Percentiles rank a stretch among this genome's conserved stretches.
Conservation (phyloP, 2,113 vertebrate genomes). For the Menidia beryllina region DNA sequence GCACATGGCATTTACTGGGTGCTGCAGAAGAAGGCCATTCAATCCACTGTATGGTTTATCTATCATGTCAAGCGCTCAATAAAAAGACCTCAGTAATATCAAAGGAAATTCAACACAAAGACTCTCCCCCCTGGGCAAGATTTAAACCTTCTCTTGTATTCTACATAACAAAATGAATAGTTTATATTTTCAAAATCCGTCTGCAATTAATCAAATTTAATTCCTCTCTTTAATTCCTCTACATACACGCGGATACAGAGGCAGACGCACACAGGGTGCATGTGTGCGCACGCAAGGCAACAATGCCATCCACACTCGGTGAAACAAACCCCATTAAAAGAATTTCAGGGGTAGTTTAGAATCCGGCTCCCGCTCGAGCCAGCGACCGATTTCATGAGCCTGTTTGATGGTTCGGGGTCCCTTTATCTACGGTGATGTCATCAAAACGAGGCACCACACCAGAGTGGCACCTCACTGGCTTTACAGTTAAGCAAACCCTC, state of each 20-base stretch:
- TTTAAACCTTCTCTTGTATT: constrained; percentile 78
- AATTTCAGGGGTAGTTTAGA: constrained; percentile 67
- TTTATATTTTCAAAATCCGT: constrained; percentile 79
- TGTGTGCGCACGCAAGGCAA: constrained; percentile 37
- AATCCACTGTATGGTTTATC: constrained; percentile 82
- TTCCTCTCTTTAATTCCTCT: constrained; percentile 71
- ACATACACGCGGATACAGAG: constrained; percentile 59
- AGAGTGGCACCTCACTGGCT: constrained; percentile 41
- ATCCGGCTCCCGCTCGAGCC: constrained; percentile 53
- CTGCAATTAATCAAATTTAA: constrained; percentile 79
- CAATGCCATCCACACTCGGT: constrained; percentile 51
- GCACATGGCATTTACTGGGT: constrained; percentile 82
- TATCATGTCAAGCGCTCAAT: constrained; percentile 83
- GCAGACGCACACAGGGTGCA: constrained; percentile 49
- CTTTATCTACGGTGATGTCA: constrained; percentile 59
- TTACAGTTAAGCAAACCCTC: constrained; percentile 52
- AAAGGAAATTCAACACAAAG: constrained; percentile 79
- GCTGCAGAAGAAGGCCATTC: constrained; percentile 78
- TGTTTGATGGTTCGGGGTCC: constrained; percentile 47
- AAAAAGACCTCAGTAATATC: constrained; percentile 81
- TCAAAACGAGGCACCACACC: constrained; percentile 35
- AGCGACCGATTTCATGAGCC: constrained; percentile 50
- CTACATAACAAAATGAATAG: constrained; percentile 78
- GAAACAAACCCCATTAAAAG: constrained; percentile 75
- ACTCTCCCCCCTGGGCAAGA: constrained; percentile 76